phyloP scores from a whole-genome alignment of 2,888 invertebrate genomes.

The Ischnura elegans region DNA sequence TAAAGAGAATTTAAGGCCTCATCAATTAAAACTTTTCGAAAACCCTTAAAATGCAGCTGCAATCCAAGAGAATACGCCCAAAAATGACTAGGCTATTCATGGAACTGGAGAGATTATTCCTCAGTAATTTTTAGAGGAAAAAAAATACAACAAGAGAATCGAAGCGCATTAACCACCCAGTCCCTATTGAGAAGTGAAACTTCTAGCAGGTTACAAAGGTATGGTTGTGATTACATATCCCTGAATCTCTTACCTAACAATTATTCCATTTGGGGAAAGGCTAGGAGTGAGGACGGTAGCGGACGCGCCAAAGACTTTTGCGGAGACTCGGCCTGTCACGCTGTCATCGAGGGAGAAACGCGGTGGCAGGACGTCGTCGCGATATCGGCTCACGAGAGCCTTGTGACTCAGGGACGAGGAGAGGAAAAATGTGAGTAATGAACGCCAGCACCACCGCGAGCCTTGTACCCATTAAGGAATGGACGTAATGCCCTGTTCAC shows the following conservation, averaged over 20 bases:
- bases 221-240: not conserved
- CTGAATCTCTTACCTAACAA: not conserved
- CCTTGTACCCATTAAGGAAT: not conserved
- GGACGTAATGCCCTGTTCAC: constrained; percentile 38
- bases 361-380: constrained; percentile 20
- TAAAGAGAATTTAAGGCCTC: too few relatives aligned
- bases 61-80: too few relatives aligned
- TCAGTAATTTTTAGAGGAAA: too few relatives aligned
- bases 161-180: too few relatives aligned
- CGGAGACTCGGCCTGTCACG: constrained; percentile 35
- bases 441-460: constrained; percentile 25
- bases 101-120: too few relatives aligned
- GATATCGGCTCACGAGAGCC: constrained; percentile 35
- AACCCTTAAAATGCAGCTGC: too few relatives aligned
- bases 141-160: too few relatives aligned
- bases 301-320: constrained; percentile 2
- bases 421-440: constrained; percentile 48
- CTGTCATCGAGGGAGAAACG: constrained; percentile 60
- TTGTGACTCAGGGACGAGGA: constrained; percentile 9
- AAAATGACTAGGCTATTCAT: too few relatives aligned
- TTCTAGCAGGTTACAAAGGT: too few relatives aligned
- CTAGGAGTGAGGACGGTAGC: not conserved
- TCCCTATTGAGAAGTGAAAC: too few relatives aligned
- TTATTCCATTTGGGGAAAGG: not conserved
- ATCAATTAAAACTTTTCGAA: too few relatives aligned